phyloP scores from a whole-genome alignment of 2,797 vertebrate species.

The Hoplostethus atlanticus region DNA sequence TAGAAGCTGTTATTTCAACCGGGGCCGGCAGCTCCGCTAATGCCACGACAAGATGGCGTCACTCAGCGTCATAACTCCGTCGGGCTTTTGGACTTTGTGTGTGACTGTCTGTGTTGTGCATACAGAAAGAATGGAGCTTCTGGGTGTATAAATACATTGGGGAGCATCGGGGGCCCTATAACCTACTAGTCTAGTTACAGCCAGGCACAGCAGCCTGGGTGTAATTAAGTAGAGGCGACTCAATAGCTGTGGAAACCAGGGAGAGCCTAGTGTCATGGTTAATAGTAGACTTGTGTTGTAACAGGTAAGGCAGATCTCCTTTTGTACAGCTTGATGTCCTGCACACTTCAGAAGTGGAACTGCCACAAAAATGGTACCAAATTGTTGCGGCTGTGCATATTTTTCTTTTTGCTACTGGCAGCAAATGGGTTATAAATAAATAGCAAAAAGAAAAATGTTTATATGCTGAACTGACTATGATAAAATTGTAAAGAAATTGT shows the following conservation, averaged over 20 bases:
- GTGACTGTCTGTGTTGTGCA: neutral
- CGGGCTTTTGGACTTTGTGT: neutral
- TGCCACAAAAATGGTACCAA: too few relatives aligned
- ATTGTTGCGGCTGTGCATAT: too few relatives aligned
- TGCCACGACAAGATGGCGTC: slow-evolving; percentile 5
- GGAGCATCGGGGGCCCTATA: neutral
- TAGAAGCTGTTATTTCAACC: slow-evolving; percentile 19
- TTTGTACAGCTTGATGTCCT: neutral
- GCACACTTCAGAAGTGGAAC: too few relatives aligned
- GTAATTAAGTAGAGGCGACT: neutral
- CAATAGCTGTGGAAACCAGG: neutral
- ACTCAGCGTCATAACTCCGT: neutral
- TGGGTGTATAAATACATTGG: neutral
- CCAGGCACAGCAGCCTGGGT: neutral
- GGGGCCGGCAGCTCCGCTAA: neutral
- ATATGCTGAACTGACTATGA: too few relatives aligned
- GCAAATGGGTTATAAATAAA: too few relatives aligned
- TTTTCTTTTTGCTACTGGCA: too few relatives aligned
- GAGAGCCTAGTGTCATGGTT: neutral
- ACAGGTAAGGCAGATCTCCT: neutral
- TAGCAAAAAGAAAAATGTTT: too few relatives aligned
- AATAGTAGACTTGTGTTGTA: neutral
- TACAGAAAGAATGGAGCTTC: neutral
- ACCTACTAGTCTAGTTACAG: slow-evolving; percentile 1
- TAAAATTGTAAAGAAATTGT: too few relatives aligned